Evolutionary conservation across 2,888 invertebrate genomes (phyloP), one percentile per base, ranked within the genome.

Genomic region (Xylocampa areola): DNA sequence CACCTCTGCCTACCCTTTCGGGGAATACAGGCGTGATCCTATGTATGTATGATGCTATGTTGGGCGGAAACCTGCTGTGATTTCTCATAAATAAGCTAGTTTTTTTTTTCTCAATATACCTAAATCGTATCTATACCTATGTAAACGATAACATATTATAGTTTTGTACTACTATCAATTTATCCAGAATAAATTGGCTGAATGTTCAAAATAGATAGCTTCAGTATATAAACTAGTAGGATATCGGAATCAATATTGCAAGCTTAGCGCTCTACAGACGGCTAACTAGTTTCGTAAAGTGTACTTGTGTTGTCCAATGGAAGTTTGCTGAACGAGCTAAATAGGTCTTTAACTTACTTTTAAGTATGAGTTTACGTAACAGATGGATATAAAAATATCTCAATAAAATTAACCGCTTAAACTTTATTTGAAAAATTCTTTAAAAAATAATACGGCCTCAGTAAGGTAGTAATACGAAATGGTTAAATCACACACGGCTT

Each of bases 161-260:
- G n/a, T n/a, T n/a, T n/a, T n/a, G n/a, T 25, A 37, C 32, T n/a
- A 7, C 32, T 10, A 43, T 45, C 5, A 14, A 29, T 23, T 11
- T 11, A 45, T 19, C 17, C 44, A 36, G 43, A 54, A 48, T 13
- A 29, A 44, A 40, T 48, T 44, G 4, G 23, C 23, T 21, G 5
- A 40, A 40, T 21, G 64, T 48, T 54, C 16, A 44, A 32, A 40
- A 54, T 36, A 68, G 30, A 68, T 33, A 45, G 36, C 29, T 30
- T 35, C 19, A 48, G 27, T 49, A 45, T 44, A 48, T n/a, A 52
- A 59, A 60, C 61, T 11, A 54, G 40, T 51, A 32, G 44, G 27
- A 60, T 45, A 55, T 55, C 33, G 39, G 27, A 72, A 72, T 69
- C 68, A 69, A 72, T 72, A 69, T 57, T 68, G 62, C 50, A 53